A percentile compares a stretch with the other conserved stretches of the same genome.
Evolutionary conservation across 1,140 invertebrate genomes (phyloP).

Genomic region (Formica exsecta): DNA sequence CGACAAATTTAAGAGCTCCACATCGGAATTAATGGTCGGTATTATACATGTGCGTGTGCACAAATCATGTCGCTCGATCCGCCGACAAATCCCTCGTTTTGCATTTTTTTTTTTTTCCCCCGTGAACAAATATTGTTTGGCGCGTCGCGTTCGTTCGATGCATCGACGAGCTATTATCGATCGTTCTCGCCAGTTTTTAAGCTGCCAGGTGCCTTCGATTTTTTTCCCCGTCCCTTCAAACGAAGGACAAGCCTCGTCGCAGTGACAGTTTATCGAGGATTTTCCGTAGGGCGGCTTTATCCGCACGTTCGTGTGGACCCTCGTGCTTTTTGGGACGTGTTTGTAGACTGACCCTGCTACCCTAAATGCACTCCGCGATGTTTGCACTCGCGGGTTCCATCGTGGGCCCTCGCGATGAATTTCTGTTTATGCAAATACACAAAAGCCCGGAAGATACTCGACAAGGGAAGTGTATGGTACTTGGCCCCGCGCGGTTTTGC

Average conservation of each 20-base stretch:
- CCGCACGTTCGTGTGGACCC: slow-evolving; percentile 39
- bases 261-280: slow-evolving; percentile 70
- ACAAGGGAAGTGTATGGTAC: not conserved
- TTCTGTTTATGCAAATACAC: slow-evolving; percentile 72
- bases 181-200: slow-evolving; percentile 13
- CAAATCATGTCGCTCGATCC: slow-evolving; percentile 33
- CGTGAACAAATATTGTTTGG: slow-evolving; percentile 13
- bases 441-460: slow-evolving; percentile 34
- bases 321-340: slow-evolving; percentile 45
- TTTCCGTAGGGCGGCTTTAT: slow-evolving; percentile 67
- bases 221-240: slow-evolving; percentile 20
- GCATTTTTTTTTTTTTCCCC: not conserved
- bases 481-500: not conserved
- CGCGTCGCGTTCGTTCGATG: slow-evolving; percentile 4
- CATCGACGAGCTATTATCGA: slow-evolving; percentile 9
- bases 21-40: slow-evolving; percentile 16
- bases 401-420: slow-evolving; percentile 69
- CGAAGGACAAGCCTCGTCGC: slow-evolving; percentile 43
- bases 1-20: not conserved
- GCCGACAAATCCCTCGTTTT: slow-evolving; percentile 25
- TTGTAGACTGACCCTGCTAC: slow-evolving; percentile 56
- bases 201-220: slow-evolving; percentile 50
- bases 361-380: slow-evolving; percentile 67
- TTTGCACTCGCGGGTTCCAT: slow-evolving; percentile 67
- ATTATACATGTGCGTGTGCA: slow-evolving; percentile 3